These are phyloP conservation scores for Ammodramus savannarum DNA, from an alignment of 2,113 vertebrate species.

Conservation along the genomic window DNA sequence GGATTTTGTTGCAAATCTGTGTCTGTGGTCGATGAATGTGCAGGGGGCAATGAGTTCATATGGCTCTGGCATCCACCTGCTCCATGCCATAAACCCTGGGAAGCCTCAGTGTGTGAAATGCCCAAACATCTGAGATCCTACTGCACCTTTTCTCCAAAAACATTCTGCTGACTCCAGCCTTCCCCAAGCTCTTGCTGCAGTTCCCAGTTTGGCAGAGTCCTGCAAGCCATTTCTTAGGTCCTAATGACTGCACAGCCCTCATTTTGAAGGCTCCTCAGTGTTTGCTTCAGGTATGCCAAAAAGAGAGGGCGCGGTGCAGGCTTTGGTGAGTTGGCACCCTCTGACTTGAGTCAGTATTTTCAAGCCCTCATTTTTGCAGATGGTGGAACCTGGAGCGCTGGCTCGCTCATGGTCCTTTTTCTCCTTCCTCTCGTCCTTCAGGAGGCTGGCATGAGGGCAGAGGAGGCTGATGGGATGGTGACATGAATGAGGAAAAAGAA, in stretches of 20 bases:
- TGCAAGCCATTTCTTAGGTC: conserved; percentile 25
- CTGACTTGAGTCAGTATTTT: conserved; percentile 52
- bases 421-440: neutral
- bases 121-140: neutral
- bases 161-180: neutral
- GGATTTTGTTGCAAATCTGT: neutral
- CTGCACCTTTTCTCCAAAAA: neutral
- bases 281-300: conserved; percentile 29
- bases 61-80: neutral
- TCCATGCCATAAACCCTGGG: accelerated
- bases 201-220: neutral
- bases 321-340: neutral
- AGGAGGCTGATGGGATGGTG: neutral
- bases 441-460: neutral
- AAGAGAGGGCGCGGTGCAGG: conserved; percentile 7
- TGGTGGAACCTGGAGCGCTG: neutral
- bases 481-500: neutral
- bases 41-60: neutral
- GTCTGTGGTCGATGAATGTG: neutral
- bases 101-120: neutral
- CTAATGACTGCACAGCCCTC: neutral
- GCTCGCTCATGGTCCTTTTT: neutral
- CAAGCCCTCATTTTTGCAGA: conserved; percentile 29
- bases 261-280: conserved; percentile 21
- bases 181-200: neutral